phyloP scores from a whole-genome alignment of 35 echinoderm and acorn worm species.

The Lytechinus pictus region DNA sequence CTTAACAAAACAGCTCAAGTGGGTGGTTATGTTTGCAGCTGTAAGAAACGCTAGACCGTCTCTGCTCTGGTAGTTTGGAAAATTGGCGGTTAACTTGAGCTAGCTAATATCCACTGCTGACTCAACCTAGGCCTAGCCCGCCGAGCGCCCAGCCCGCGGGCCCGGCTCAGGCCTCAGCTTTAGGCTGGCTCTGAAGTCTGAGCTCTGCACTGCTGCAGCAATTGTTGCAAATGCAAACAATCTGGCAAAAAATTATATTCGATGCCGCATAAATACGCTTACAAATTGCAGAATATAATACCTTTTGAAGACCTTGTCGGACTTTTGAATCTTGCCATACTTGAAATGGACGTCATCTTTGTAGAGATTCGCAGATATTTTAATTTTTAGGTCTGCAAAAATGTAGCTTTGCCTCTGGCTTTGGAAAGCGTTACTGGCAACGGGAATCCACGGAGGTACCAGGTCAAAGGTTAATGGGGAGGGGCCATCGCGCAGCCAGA shows the following conservation, averaged over 20 bases:
- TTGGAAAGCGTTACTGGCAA: conserved; percentile 20
- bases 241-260: no score
- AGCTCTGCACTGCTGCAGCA: no score
- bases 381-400: background rate
- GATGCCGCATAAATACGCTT: background rate
- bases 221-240: background rate
- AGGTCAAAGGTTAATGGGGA: conserved; percentile 31
- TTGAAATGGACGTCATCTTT: conserved; percentile 90
- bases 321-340: conserved; percentile 93
- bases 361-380: background rate
- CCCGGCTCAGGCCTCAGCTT: no score
- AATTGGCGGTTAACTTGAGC: no score
- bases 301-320: conserved; percentile 74
- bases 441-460: background rate
- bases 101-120: no score
- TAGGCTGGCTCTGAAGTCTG: no score
- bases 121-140: background rate
- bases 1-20: no score
- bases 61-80: no score
- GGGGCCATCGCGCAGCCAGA: background rate
- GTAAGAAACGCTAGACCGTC: no score
- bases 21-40: no score
- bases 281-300: conserved; percentile 45
- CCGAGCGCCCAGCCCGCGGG: background rate
- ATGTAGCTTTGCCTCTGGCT: background rate